Conservation (phyloP, 1,140 invertebrate genomes). For the Phymorhynchus buccinoides region DNA sequence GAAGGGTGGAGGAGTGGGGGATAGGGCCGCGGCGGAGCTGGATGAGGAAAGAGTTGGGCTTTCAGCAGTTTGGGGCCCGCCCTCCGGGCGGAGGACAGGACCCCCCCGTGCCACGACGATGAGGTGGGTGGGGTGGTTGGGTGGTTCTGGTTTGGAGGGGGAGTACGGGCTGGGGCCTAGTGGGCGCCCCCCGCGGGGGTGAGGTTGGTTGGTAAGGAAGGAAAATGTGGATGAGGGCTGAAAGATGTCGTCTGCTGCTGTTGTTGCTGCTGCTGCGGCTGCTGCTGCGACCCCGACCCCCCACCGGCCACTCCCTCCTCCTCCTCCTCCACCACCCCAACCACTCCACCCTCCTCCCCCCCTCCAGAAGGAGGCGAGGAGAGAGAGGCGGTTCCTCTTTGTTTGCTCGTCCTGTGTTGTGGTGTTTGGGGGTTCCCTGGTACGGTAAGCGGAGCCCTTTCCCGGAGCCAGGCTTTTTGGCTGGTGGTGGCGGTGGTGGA, state of each 20-base stretch:
- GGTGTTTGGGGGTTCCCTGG: slow-evolving; percentile 1
- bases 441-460: background rate
- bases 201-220: slow-evolving; percentile 17
- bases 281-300: too few relatives aligned
- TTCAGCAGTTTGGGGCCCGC: slow-evolving; percentile 44
- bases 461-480: background rate
- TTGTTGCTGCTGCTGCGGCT: too few relatives aligned
- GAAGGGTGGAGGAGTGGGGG: too few relatives aligned
- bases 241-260: too few relatives aligned
- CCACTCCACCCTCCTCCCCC: too few relatives aligned
- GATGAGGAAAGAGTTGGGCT: slow-evolving; percentile 40
- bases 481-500: slow-evolving; percentile 23
- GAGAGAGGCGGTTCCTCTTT: slow-evolving; percentile 30
- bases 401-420: too few relatives aligned
- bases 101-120: too few relatives aligned
- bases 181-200: background rate
- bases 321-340: too few relatives aligned
- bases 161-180: slow-evolving; percentile 8
- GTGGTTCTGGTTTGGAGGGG: too few relatives aligned
- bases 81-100: slow-evolving; percentile 54
- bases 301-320: too few relatives aligned
- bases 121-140: slow-evolving; percentile 29
- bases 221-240: too few relatives aligned
- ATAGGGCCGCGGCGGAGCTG: slow-evolving; percentile 43
- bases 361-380: too few relatives aligned